Conservation (phyloP, 1,140 invertebrate species). For the Gonatopus flavifemur region DNA sequence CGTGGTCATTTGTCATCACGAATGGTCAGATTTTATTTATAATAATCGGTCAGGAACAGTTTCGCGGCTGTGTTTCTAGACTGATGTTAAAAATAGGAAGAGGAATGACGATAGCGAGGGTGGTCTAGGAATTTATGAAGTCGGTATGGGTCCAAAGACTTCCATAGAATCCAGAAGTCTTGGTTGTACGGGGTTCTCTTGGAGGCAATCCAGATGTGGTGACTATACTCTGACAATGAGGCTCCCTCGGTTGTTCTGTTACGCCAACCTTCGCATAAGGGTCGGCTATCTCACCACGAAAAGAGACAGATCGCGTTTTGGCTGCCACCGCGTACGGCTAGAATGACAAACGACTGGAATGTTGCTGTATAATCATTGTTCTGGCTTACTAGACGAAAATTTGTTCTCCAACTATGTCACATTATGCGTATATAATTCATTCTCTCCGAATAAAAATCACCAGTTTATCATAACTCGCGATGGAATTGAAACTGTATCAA, state of each 20-base stretch:
- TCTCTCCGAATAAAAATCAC: too few relatives aligned
- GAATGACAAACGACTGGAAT: slow-evolving; percentile 48
- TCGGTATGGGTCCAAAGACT: slow-evolving; percentile 26
- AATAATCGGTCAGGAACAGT: slow-evolving; percentile 55
- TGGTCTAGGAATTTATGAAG: slow-evolving; percentile 47
- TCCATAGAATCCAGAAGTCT: slow-evolving; percentile 43
- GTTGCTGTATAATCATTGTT: slow-evolving; percentile 46
- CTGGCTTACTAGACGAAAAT: slow-evolving; percentile 23
- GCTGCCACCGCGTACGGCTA: slow-evolving; percentile 31
- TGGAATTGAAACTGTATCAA: too few relatives aligned
- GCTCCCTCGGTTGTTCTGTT: too few relatives aligned
- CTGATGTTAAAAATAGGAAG: too few relatives aligned
- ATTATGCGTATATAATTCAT: too few relatives aligned
- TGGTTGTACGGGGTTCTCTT: too few relatives aligned
- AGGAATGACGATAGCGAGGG: too few relatives aligned
- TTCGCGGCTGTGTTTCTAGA: slow-evolving; percentile 41
- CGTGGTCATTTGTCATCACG: slow-evolving; percentile 48
- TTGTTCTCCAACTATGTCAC: slow-evolving; percentile 18
- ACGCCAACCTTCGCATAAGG: slow-evolving; percentile 32
- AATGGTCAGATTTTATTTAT: slow-evolving; percentile 51
- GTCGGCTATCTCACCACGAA: slow-evolving; percentile 47
- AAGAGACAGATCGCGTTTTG: slow-evolving; percentile 45
- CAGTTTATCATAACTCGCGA: too few relatives aligned
- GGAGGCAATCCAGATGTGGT: slow-evolving; percentile 50
- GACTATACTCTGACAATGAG: slow-evolving; percentile 27